Evolutionary conservation across 2,797 vertebrate species (phyloP).

Genomic region (Anisognathus igniventris): DNA sequence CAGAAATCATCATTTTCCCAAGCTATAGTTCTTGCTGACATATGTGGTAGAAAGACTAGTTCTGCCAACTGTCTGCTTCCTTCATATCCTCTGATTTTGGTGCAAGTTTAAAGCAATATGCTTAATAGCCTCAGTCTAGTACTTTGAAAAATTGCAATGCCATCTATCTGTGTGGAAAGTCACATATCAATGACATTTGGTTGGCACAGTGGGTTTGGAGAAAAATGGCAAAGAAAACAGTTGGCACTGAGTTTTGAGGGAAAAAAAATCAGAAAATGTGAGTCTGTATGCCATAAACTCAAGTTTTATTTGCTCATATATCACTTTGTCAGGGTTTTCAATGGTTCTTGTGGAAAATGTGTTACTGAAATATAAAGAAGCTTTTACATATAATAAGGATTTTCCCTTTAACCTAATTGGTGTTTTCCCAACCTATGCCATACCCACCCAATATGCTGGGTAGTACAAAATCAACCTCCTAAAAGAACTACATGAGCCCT

Average conservation of each 20-base stretch:
- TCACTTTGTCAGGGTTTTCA: constrained; percentile 31
- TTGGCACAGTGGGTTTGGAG: constrained; percentile 21
- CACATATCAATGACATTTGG: constrained; percentile 12
- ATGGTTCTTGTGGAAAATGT: constrained; percentile 35
- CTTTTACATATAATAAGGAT: background rate
- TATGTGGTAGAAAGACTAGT: constrained; percentile 11
- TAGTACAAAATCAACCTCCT: background rate
- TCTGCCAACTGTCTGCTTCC: constrained; percentile 47
- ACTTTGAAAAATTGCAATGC: background rate
- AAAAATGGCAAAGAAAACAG: constrained; percentile 12
- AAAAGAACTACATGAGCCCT: background rate
- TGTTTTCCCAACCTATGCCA: background rate
- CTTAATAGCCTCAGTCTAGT: background rate
- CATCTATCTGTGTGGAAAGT: constrained; percentile 3
- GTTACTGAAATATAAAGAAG: background rate
- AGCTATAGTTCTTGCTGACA: constrained; percentile 41
- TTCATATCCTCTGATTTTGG: constrained; percentile 2
- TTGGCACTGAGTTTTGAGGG: background rate
- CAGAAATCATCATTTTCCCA: constrained; percentile 33
- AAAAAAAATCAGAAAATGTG: background rate
- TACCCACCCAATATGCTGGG: background rate
- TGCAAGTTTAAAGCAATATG: constrained; percentile 7
- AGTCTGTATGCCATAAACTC: background rate
- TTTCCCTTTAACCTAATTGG: background rate
- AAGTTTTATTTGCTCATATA: constrained; percentile 41